Percentiles rank a stretch among this genome's conserved stretches.
Evolutionary conservation across 2,113 vertebrate genomes (phyloP).

Genomic region (Siphamia tubifer): DNA sequence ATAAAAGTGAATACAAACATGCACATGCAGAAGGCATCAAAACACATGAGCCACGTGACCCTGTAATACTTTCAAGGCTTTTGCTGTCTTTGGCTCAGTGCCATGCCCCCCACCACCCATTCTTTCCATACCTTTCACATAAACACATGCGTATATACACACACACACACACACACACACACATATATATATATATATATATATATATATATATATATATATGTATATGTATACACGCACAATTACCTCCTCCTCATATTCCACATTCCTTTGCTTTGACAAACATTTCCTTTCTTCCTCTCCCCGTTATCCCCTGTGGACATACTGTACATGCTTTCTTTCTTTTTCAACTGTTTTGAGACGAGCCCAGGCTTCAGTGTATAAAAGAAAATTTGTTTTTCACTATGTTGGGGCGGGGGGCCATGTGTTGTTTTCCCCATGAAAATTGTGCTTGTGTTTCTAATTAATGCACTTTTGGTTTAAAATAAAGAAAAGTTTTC

Average conservation of each 20-base stretch:
- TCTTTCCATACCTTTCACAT: conserved; percentile 3
- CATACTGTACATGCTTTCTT: conserved; percentile 30
- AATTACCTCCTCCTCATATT: background rate
- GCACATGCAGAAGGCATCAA: background rate
- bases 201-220: background rate
- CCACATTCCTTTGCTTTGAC: conserved; percentile 8
- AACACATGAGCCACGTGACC: conserved; percentile 17
- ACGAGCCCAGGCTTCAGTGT: background rate
- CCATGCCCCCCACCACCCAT: background rate
- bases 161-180: background rate
- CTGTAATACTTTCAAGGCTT: conserved; percentile 23
- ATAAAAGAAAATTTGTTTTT: conserved; percentile 10
- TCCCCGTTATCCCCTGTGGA: background rate
- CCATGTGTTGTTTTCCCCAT: conserved; percentile 1
- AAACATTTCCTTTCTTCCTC: conserved; percentile 17
- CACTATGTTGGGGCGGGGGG: background rate
- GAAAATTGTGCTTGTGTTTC: conserved; percentile 11
- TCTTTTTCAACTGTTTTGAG: background rate
- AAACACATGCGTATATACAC: too few relatives aligned
- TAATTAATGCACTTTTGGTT: background rate
- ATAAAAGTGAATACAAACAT: background rate
- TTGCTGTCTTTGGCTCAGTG: conserved; percentile 27
- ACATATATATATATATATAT: background rate
- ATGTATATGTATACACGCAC: background rate
- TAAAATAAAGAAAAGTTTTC: background rate